Conservation (phyloP, 92 coral and sea anemone species). For the Parazoanthus darwini region DNA sequence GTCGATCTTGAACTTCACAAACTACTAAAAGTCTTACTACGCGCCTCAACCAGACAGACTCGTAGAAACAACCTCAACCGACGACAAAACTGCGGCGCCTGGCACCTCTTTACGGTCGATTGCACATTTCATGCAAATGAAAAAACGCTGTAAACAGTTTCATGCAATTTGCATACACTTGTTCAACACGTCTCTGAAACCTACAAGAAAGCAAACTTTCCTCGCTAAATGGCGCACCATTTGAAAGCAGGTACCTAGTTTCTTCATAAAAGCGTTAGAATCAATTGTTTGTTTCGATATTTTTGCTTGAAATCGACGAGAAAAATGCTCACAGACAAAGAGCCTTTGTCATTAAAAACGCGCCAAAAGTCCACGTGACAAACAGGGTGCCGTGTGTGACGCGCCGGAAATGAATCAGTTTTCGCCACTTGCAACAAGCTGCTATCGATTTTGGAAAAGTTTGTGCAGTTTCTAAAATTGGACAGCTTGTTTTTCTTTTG, state of each 20-base stretch:
- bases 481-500: neutral
- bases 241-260: neutral
- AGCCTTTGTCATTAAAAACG: constrained; percentile 23
- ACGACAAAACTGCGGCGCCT: constrained; percentile 45
- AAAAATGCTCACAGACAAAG: constrained; percentile 24
- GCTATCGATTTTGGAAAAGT: neutral
- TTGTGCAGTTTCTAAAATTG: neutral
- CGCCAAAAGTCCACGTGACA: constrained; percentile 45
- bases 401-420: constrained; percentile 30
- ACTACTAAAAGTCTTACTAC: neutral
- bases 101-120: constrained; percentile 77
- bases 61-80: constrained; percentile 22
- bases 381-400: constrained; percentile 13
- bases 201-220: neutral
- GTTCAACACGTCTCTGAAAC: constrained; percentile 20
- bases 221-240: neutral
- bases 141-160: constrained; percentile 39
- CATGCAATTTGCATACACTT: constrained; percentile 68
- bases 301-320: neutral
- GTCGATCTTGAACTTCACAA: neutral
- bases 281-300: neutral
- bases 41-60: neutral
- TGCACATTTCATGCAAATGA: constrained; percentile 94
- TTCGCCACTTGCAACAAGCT: neutral
- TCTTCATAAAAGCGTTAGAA: neutral